A percentile compares a stretch with the other conserved stretches of the same genome.
These are phyloP conservation scores for Prunella strophiata DNA, from an alignment of 2,797 vertebrate genomes.

Conservation along the genomic window DNA sequence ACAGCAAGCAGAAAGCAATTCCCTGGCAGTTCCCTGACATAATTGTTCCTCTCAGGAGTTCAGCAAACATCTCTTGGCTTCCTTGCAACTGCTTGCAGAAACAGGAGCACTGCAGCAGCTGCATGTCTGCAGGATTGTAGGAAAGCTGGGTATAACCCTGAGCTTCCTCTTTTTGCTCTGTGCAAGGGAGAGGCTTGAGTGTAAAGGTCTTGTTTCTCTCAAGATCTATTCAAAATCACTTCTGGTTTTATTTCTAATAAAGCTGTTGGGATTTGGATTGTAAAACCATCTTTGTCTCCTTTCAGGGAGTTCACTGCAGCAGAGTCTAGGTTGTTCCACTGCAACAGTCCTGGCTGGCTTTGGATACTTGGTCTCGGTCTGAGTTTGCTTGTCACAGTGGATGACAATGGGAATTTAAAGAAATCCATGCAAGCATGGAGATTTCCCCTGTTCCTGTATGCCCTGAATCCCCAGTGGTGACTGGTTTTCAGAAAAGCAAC, in stretches of 20 bases:
- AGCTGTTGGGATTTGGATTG: neutral
- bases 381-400: neutral
- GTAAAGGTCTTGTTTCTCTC: neutral
- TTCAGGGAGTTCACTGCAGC: neutral
- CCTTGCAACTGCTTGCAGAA: neutral
- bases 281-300: neutral
- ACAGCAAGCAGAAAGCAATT: neutral
- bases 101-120: neutral
- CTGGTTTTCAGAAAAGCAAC: neutral
- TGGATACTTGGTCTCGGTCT: neutral
- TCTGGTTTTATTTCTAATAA: neutral
- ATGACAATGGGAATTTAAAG: neutral
- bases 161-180: neutral
- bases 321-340: neutral
- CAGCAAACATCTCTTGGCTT: neutral
- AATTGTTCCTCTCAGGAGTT: neutral
- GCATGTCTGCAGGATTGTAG: neutral
- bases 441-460: neutral
- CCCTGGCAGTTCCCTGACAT: neutral
- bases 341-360: neutral
- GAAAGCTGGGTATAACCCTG: neutral
- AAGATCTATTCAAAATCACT: neutral
- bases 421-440: neutral
- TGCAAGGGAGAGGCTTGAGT: neutral
- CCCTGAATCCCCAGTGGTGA: neutral